Evolutionary conservation across 2,113 vertebrate species (phyloP).

Genomic region (Orcinus orca): DNA sequence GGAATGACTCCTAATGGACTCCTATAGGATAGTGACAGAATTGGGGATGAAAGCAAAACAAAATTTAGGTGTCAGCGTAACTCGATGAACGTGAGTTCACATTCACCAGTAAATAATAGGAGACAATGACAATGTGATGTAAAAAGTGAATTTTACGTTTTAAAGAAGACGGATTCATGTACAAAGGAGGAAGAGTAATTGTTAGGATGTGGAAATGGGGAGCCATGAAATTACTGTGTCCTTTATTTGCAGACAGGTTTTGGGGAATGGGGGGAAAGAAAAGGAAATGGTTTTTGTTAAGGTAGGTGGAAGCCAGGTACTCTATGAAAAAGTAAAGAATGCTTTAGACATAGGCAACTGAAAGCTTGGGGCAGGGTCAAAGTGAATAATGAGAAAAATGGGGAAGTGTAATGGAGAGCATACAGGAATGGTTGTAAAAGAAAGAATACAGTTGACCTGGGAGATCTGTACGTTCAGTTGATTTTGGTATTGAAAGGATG

Average conservation of each 20-base stretch:
- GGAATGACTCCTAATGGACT: neutral
- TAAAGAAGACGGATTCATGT: neutral
- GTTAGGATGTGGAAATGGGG: neutral
- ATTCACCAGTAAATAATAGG: neutral
- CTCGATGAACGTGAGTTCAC: neutral
- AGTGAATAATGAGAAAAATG: too few relatives aligned
- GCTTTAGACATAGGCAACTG: neutral
- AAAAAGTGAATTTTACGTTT: neutral
- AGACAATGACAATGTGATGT: neutral
- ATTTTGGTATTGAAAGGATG: neutral
- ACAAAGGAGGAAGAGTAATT: neutral
- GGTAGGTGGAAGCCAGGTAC: neutral
- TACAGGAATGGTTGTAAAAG: neutral
- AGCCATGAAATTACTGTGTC: neutral
- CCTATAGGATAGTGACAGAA: neutral
- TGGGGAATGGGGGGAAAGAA: neutral
- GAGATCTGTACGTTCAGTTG: neutral
- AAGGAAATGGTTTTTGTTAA: neutral
- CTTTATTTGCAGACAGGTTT: neutral
- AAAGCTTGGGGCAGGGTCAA: fast-evolving
- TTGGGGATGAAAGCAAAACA: neutral
- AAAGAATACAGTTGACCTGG: neutral
- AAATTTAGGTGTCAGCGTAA: neutral
- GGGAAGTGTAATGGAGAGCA: neutral
- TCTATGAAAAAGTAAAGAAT: neutral